Evolutionary conservation across 2,797 vertebrate species (phyloP).

Genomic region (Columba guinea): DNA sequence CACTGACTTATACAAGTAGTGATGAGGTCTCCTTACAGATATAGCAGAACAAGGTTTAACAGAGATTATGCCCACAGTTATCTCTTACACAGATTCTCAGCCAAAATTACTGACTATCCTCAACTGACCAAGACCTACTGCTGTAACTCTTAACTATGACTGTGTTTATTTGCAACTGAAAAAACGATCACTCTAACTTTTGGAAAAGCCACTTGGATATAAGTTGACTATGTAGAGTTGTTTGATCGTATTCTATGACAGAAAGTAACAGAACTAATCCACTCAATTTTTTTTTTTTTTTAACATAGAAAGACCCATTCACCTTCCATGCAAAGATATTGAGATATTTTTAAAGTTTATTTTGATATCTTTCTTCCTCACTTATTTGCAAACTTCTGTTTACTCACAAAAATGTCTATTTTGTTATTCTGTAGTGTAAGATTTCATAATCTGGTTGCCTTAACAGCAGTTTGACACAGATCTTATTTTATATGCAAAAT

Average conservation of each 20-base stretch:
- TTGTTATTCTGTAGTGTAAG: not conserved
- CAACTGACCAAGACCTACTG: not conserved
- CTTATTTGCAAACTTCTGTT: not conserved
- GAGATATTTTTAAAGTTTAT: not conserved
- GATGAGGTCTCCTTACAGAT: not conserved
- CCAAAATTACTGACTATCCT: not conserved
- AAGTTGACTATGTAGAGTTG: not conserved
- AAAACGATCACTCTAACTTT: not conserved
- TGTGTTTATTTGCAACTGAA: not conserved
- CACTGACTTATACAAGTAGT: not conserved
- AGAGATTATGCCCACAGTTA: not conserved
- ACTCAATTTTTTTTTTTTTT: not conserved
- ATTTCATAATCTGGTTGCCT: not conserved
- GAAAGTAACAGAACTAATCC: not conserved
- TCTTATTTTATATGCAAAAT: not conserved
- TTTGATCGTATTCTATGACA: not conserved
- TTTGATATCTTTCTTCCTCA: not conserved
- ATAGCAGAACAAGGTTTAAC: not conserved
- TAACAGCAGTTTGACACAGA: not conserved
- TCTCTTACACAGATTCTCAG: not conserved
- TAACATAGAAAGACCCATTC: not conserved
- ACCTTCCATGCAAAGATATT: not conserved
- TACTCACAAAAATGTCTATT: not conserved
- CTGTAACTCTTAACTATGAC: not conserved
- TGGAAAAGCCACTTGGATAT: not conserved